Conservation (phyloP, 2,888 invertebrate genomes). For the Chloroclystis v-ata region DNA sequence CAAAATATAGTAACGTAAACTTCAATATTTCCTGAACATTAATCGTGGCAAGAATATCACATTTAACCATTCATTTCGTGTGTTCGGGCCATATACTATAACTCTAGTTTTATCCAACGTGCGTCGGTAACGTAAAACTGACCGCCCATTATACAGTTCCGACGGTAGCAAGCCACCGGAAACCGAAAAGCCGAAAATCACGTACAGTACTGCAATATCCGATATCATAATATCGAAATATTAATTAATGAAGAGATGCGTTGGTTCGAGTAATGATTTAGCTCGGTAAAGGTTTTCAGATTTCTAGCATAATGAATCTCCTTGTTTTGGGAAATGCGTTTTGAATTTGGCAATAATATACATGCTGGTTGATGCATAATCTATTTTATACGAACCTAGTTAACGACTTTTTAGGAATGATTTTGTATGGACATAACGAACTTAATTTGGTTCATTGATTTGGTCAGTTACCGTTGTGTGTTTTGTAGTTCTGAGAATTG, state of each 20-base stretch:
- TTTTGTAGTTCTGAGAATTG: too few relatives aligned
- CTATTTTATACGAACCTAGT: too few relatives aligned
- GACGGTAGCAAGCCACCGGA: conserved; percentile 19
- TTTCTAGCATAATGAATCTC: background rate
- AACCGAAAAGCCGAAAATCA: conserved; percentile 18
- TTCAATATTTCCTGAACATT: too few relatives aligned
- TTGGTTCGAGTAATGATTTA: background rate
- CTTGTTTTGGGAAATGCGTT: too few relatives aligned
- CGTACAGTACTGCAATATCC: conserved; percentile 29
- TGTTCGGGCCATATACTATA: background rate
- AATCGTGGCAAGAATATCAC: background rate
- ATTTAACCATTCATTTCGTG: conserved; percentile 9
- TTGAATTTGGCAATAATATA: too few relatives aligned
- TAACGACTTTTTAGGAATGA: too few relatives aligned
- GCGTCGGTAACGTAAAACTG: conserved; percentile 36
- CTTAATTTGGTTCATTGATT: too few relatives aligned
- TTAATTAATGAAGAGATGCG: conserved; percentile 32
- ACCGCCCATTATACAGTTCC: conserved; percentile 40
- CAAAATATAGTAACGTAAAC: too few relatives aligned
- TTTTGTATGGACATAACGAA: too few relatives aligned
- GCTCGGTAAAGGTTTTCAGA: background rate
- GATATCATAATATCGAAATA: conserved; percentile 30
- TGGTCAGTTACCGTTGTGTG: too few relatives aligned
- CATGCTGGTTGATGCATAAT: too few relatives aligned
- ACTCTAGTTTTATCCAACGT: conserved; percentile 13